Conservation (phyloP, 2,797 vertebrate species). For the Rhinella marina region DNA sequence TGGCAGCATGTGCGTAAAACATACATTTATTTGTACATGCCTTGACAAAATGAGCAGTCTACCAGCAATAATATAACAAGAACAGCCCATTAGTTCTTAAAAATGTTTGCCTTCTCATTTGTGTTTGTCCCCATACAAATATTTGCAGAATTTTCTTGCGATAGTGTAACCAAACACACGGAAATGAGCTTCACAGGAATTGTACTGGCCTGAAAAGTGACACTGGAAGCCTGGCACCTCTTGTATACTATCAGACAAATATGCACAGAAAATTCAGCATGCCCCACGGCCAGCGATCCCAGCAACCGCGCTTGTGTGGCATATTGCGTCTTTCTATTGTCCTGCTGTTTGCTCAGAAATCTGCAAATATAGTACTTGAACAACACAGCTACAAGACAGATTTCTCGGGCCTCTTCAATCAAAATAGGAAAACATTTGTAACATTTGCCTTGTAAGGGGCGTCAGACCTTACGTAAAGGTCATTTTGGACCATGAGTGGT, state of each 20-base stretch:
- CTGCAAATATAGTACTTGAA: slow-evolving; percentile 8
- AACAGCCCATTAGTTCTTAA: slow-evolving; percentile 48
- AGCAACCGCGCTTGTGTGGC: slow-evolving; percentile 17
- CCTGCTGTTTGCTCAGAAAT: slow-evolving; percentile 15
- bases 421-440: not conserved
- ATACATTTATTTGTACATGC: slow-evolving; percentile 22
- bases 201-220: slow-evolving; percentile 30
- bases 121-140: slow-evolving; percentile 42
- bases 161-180: slow-evolving; percentile 37
- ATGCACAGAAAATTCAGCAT: not conserved
- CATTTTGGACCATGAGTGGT: too few species aligned
- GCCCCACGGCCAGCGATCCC: slow-evolving; percentile 21
- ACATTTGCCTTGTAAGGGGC: too few species aligned
- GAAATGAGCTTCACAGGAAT: slow-evolving; percentile 39
- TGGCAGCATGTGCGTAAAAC: not conserved
- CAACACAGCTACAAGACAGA: not conserved
- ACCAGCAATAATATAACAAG: slow-evolving; percentile 30
- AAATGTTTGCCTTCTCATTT: slow-evolving; percentile 49
- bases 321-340: not conserved
- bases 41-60: slow-evolving; percentile 34
- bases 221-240: slow-evolving; percentile 34
- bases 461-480: too few species aligned
- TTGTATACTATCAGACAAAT: slow-evolving; percentile 47
- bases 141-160: slow-evolving; percentile 46
- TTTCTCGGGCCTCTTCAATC: not conserved